Conservation (phyloP, 2,797 vertebrate genomes). For the Channa striata region DNA sequence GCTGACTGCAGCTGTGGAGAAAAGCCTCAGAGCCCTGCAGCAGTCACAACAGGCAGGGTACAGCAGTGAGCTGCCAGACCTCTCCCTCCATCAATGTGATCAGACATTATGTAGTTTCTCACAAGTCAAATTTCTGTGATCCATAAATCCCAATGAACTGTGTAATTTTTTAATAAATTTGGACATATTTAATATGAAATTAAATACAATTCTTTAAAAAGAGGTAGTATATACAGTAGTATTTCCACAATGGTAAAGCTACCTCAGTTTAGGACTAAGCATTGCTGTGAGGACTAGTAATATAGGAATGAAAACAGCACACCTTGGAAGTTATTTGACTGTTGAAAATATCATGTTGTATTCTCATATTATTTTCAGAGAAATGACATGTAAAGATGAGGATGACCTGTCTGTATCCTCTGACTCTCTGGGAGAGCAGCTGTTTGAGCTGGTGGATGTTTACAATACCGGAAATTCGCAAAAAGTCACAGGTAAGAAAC, state of each 20-base stretch:
- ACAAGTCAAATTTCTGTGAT: not conserved
- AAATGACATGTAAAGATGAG: conserved; percentile 56
- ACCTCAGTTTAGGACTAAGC: too few species aligned
- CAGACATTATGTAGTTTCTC: not conserved
- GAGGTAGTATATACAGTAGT: too few species aligned
- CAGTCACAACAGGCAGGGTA: conserved; percentile 69
- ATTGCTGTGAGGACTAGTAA: not conserved
- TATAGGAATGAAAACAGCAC: not conserved
- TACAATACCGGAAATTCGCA: conserved; percentile 86
- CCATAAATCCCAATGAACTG: not conserved
- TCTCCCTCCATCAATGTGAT: too few species aligned
- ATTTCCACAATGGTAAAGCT: too few species aligned
- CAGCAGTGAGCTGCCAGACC: not conserved
- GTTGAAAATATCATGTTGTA: not conserved
- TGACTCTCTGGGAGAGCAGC: conserved; percentile 86
- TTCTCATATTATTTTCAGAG: conserved; percentile 43
- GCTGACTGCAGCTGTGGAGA: conserved; percentile 80
- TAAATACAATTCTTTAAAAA: too few species aligned
- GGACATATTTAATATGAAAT: too few species aligned
- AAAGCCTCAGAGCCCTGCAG: conserved; percentile 81
- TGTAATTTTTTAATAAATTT: not conserved
- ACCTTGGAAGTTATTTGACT: not conserved
- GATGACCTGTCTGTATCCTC: conserved; percentile 82
- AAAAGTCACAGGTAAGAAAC: conserved; percentile 85
- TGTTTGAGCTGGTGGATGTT: conserved; percentile 85